phyloP scores from a whole-genome alignment of 2,797 vertebrate species.

The Schizopygopsis pylzovi region DNA sequence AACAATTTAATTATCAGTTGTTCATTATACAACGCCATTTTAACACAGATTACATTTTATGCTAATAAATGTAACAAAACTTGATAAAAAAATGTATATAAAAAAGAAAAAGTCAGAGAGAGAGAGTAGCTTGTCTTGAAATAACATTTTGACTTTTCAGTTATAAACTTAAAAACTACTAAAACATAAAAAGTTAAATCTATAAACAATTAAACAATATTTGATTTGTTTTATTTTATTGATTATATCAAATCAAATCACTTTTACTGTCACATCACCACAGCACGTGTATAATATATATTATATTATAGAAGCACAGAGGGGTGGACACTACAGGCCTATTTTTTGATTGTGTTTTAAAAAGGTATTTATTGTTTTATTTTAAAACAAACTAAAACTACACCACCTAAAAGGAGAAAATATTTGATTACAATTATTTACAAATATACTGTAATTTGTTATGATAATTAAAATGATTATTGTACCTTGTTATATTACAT shows the following conservation, averaged over 20 bases:
- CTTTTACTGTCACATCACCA: too few species aligned
- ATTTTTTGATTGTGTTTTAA: too few species aligned
- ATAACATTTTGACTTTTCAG: neutral
- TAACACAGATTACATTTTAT: neutral
- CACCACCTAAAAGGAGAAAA: neutral
- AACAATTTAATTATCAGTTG: neutral
- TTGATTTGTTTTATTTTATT: too few species aligned
- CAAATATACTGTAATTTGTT: neutral
- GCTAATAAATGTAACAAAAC: neutral
- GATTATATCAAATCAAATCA: too few species aligned
- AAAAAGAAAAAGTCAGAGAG: neutral
- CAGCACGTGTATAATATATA: too few species aligned
- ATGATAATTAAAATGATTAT: neutral
- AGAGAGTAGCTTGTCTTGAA: neutral
- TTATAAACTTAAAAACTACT: neutral
- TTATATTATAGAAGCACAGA: neutral
- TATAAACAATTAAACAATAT: neutral
- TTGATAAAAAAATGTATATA: neutral
- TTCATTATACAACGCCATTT: neutral
- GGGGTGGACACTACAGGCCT: neutral
- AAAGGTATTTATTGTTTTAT: too few species aligned
- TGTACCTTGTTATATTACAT: neutral
- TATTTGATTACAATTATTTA: neutral
- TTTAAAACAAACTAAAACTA: neutral
- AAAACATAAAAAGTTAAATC: neutral